phyloP scores from a whole-genome alignment of 2,888 invertebrate species.

The Trissolcus brochymenae region DNA sequence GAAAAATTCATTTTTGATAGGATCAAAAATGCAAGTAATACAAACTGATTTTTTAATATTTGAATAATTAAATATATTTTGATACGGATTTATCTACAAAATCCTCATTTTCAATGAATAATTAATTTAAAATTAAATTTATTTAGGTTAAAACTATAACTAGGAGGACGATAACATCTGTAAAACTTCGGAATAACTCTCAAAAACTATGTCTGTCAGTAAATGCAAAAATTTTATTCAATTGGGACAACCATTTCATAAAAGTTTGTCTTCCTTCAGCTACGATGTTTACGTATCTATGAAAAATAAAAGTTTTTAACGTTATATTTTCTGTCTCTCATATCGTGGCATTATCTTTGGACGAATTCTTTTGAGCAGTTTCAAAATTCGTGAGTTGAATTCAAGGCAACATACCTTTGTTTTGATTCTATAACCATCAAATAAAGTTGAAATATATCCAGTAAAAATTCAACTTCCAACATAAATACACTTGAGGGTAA shows the following conservation, averaged over 20 bases:
- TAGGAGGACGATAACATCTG: too few relatives aligned
- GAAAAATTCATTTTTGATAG: too few relatives aligned
- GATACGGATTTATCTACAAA: too few relatives aligned
- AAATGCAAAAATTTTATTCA: not conserved
- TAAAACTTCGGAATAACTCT: too few relatives aligned
- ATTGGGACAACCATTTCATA: not conserved
- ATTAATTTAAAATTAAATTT: too few relatives aligned
- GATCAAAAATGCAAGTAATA: too few relatives aligned
- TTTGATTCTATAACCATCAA: not conserved
- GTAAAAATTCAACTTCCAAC: not conserved
- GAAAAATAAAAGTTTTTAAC: not conserved
- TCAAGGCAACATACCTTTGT: not conserved
- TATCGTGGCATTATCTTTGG: not conserved
- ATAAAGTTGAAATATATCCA: not conserved
- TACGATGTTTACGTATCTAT: not conserved
- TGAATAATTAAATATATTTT: too few relatives aligned
- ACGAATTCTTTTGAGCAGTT: constrained; percentile 20
- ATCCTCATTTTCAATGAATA: too few relatives aligned
- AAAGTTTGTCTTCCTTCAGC: not conserved
- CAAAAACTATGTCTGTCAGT: not conserved
- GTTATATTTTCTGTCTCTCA: not conserved
- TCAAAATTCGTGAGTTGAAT: constrained; percentile 12
- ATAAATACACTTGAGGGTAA: too few relatives aligned
- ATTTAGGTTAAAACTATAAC: too few relatives aligned
- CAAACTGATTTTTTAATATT: too few relatives aligned